Evolutionary conservation across 2,888 invertebrate genomes (phyloP).

Genomic region (Lysandra coridon): DNA sequence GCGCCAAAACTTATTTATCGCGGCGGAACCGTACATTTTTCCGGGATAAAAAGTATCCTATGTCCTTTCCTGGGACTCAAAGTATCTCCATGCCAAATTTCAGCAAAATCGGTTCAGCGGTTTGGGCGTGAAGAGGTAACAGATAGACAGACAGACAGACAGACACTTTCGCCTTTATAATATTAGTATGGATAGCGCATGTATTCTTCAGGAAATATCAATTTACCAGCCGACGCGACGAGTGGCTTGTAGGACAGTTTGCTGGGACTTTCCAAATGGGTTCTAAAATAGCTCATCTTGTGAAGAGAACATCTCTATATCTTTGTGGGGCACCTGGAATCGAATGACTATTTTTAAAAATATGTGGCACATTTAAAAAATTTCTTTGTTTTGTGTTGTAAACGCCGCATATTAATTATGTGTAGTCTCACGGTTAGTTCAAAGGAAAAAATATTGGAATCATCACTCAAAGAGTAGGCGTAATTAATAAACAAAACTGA

Average conservation of each 20-base stretch:
- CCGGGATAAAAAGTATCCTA: too few species aligned
- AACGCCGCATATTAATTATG: neutral
- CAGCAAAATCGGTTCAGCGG: too few species aligned
- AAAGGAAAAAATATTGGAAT: too few species aligned
- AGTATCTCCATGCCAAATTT: too few species aligned
- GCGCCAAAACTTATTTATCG: too few species aligned
- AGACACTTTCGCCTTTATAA: too few species aligned
- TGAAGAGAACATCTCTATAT: neutral
- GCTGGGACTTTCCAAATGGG: constrained; percentile 24
- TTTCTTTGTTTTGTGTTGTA: neutral
- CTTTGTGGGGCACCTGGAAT: neutral
- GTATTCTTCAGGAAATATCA: constrained; percentile 44
- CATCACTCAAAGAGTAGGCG: too few species aligned
- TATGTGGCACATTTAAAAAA: neutral
- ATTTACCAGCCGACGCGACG: constrained; percentile 42
- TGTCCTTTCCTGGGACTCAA: too few species aligned
- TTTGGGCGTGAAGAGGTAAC: too few species aligned
- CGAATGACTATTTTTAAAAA: constrained; percentile 1
- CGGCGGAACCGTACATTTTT: too few species aligned
- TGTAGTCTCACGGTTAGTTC: neutral
- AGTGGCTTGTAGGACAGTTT: constrained; percentile 39
- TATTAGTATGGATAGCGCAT: constrained; percentile 33
- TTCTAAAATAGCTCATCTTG: constrained; percentile 26
- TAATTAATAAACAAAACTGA: too few species aligned
- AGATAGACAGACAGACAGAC: too few species aligned